These are phyloP conservation scores for Hypena proboscidalis DNA, from an alignment of 2,888 invertebrate genomes.

Conservation along the genomic window DNA sequence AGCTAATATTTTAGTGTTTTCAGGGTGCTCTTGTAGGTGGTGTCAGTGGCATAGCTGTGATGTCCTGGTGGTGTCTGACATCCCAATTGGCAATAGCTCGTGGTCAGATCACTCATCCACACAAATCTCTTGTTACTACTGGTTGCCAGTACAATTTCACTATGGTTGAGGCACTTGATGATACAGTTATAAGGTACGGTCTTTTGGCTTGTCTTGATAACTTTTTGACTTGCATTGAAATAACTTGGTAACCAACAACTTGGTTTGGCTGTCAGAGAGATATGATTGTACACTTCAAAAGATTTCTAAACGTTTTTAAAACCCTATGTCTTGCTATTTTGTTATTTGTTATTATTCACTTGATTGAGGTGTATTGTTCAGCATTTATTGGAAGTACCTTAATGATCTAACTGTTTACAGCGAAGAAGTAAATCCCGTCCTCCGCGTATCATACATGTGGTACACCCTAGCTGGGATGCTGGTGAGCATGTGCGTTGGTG, in stretches of 20 bases:
- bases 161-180: conserved; percentile 42
- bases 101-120: conserved; percentile 87
- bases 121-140: conserved; percentile 86
- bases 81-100: conserved; percentile 87
- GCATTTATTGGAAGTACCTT: background rate
- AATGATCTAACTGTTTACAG: conserved; percentile 39
- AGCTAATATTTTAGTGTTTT: background rate
- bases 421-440: conserved; percentile 86
- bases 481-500: conserved; percentile 66
- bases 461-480: conserved; percentile 86
- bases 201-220: no score
- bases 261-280: no score
- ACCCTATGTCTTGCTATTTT: no score
- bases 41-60: conserved; percentile 78
- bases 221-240: no score
- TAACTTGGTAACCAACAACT: no score
- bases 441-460: conserved; percentile 92
- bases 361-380: no score
- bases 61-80: conserved; percentile 87
- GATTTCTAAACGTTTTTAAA: no score
- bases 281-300: no score
- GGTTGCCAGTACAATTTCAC: conserved; percentile 88
- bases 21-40: conserved; percentile 87
- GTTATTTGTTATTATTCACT: no score
- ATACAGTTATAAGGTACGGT: conserved; percentile 38